phyloP scores from a whole-genome alignment of 1,140 invertebrate genomes.

The Acromyrmex charruanus region DNA sequence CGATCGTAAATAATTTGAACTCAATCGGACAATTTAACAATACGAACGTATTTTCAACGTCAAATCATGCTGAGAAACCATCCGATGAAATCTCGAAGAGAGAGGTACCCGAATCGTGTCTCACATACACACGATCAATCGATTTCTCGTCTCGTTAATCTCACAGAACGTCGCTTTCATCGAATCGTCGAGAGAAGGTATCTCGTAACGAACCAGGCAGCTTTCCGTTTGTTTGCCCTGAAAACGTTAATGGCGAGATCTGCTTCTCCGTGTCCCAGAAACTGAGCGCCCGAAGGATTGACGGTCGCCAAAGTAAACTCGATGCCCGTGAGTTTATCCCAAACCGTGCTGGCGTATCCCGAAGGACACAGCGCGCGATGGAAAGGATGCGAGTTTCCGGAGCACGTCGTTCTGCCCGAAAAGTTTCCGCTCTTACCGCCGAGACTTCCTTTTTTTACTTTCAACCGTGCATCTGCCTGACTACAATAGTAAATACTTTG shows the following conservation, averaged over 20 bases:
- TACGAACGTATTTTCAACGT: constrained; percentile 16
- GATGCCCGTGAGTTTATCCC: constrained; percentile 48
- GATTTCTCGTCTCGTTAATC: constrained; percentile 58
- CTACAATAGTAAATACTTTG: constrained; percentile 58
- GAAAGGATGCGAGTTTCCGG: constrained; percentile 55
- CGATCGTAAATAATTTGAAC: constrained; percentile 5
- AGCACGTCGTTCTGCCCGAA: constrained; percentile 53
- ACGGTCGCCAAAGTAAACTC: constrained; percentile 67
- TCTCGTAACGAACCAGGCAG: constrained; percentile 64
- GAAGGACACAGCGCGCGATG: constrained; percentile 33
- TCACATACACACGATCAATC: constrained; percentile 50
- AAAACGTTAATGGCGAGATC: constrained; percentile 67
- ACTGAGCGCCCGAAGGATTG: constrained; percentile 62
- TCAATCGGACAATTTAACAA: constrained; percentile 17
- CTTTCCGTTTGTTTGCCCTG: constrained; percentile 68
- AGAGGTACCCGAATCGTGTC: constrained; percentile 20
- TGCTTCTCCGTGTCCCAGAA: constrained; percentile 62
- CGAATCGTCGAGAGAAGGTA: constrained; percentile 47
- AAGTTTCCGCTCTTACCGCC: constrained; percentile 55
- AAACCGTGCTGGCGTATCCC: constrained; percentile 19
- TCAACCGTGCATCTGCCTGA: constrained; percentile 54
- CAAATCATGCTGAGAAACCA: constrained; percentile 1
- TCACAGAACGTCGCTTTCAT: constrained; percentile 52
- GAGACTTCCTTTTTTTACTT: constrained; percentile 38
- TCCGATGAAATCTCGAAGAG: constrained; percentile 1